A percentile compares a stretch with the other conserved stretches of the same genome.
These are phyloP conservation scores for Drosophila mayaguana DNA, from an alignment of 2,888 invertebrate genomes.

Conservation along the genomic window DNA sequence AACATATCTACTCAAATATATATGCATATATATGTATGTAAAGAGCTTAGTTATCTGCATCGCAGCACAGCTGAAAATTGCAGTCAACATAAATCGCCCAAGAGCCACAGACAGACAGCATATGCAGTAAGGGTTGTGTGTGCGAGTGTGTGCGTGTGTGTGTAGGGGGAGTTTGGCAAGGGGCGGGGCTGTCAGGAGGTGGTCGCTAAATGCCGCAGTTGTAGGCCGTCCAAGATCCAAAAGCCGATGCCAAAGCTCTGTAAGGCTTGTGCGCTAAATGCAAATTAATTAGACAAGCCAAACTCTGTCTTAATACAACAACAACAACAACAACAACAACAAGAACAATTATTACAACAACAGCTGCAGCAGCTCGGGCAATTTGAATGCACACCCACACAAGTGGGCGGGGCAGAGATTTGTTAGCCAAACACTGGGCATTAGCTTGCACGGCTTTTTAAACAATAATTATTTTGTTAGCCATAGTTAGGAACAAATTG, in stretches of 20 bases:
- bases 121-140: conserved; percentile 10
- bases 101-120: conserved; percentile 23
- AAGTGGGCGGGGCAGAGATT: conserved; percentile 20
- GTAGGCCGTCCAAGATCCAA: conserved; percentile 40
- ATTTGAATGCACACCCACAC: conserved; percentile 14
- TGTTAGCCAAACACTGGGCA: conserved; percentile 29
- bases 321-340: conserved; percentile 6
- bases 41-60: conserved; percentile 9
- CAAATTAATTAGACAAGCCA: conserved; percentile 67
- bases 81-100: conserved; percentile 64
- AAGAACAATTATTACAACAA: conserved; percentile 7
- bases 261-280: conserved; percentile 55
- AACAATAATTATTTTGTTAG: conserved; percentile 59
- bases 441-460: conserved; percentile 54
- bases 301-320: conserved; percentile 36
- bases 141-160: neutral
- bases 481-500: conserved; percentile 57
- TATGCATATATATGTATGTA: conserved; percentile 3
- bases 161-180: neutral
- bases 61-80: conserved; percentile 57
- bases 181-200: conserved; percentile 3
- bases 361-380: neutral
- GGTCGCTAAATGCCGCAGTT: conserved; percentile 53
- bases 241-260: conserved; percentile 37
- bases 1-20: neutral